Percentiles rank a stretch among this genome's conserved stretches.
These are phyloP conservation scores for Anhinga rufa DNA, from an alignment of 2,113 vertebrate genomes.

Conservation along the genomic window DNA sequence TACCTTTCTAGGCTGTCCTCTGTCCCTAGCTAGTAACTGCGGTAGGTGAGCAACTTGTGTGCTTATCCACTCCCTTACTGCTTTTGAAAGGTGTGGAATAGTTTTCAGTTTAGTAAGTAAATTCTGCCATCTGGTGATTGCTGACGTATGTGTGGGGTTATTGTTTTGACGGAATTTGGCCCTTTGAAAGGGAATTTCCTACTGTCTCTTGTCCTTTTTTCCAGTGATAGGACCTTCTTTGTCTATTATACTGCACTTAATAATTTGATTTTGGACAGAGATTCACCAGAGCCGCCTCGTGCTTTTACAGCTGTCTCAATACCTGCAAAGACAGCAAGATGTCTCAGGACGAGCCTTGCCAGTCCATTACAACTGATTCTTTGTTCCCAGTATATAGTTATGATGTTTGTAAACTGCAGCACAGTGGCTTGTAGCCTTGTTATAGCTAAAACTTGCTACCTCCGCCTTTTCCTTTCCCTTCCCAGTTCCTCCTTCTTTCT, in stretches of 20 bases:
- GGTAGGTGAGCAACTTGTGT: neutral
- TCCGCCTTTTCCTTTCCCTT: neutral
- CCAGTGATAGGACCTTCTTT: neutral
- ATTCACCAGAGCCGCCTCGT: neutral
- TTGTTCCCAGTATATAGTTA: neutral
- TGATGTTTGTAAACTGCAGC: neutral
- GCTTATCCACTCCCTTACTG: neutral
- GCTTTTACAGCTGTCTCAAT: neutral
- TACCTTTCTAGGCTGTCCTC: neutral
- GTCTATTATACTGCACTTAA: neutral
- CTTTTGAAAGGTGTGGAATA: neutral
- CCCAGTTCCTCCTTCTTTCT: neutral
- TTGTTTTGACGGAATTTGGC: neutral
- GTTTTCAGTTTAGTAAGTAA: neutral
- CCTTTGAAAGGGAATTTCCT: neutral
- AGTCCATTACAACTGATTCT: neutral
- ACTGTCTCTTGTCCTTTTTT: neutral
- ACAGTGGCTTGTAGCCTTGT: neutral
- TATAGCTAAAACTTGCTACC: neutral
- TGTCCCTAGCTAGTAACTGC: neutral
- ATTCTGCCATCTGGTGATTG: neutral
- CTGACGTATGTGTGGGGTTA: neutral
- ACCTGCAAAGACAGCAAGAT: neutral
- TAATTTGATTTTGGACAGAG: neutral
- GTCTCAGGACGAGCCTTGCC: accelerated